phyloP scores from a whole-genome alignment of 1,140 invertebrate genomes.

The Araneus ventricosus region DNA sequence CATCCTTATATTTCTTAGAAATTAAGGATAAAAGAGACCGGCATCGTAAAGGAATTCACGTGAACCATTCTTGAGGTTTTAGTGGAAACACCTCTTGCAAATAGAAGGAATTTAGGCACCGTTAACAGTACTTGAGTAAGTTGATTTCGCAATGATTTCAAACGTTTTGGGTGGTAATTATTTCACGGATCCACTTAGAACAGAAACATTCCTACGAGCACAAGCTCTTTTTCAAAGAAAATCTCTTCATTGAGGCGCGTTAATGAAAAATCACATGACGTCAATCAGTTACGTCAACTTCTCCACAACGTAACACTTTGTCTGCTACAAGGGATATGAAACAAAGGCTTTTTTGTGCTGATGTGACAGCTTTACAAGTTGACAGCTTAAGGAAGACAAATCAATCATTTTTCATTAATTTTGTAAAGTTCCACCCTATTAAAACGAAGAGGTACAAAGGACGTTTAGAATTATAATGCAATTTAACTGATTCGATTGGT shows the following conservation, averaged over 20 bases:
- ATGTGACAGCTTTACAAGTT: not conserved
- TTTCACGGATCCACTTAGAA: slow-evolving; percentile 19
- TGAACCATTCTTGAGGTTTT: not conserved
- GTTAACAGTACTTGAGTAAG: not conserved
- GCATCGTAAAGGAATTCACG: not conserved
- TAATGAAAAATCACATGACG: slow-evolving; percentile 14
- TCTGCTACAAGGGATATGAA: not conserved
- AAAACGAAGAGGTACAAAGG: too few relatives aligned
- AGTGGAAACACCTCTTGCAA: not conserved
- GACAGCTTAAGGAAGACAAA: not conserved
- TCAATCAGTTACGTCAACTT: slow-evolving; percentile 25
- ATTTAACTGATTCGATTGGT: too few relatives aligned
- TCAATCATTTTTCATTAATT: not conserved
- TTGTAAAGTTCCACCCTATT: too few relatives aligned
- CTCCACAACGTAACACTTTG: not conserved
- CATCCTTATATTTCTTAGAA: not conserved
- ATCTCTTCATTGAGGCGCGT: not conserved
- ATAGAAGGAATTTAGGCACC: not conserved
- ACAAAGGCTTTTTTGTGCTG: not conserved
- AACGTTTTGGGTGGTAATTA: not conserved
- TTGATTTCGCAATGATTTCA: not conserved
- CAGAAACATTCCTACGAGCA: not conserved
- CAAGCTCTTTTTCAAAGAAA: slow-evolving; percentile 30
- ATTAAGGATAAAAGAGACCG: not conserved
- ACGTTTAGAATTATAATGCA: too few relatives aligned